These are phyloP conservation scores for Galaxias olidus DNA, from an alignment of 2,797 vertebrate genomes.

Conservation along the genomic window DNA sequence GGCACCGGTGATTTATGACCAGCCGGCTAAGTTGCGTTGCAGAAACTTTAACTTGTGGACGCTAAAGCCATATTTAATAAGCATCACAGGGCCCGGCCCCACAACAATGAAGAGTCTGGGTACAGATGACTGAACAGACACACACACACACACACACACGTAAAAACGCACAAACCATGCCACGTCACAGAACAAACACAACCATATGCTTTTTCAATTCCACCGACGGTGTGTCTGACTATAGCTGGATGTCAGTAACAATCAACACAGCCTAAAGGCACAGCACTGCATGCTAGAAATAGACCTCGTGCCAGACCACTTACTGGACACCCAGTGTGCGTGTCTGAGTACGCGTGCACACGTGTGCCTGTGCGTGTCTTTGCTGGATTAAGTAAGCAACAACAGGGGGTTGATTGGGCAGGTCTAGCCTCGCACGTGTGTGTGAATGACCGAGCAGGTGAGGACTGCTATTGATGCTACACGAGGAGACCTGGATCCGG, in stretches of 20 bases:
- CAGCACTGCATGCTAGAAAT: too few relatives aligned
- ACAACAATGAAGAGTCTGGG: too few relatives aligned
- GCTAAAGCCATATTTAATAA: neutral
- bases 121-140: neutral
- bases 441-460: neutral
- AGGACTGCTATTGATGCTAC: neutral
- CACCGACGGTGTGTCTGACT: too few relatives aligned
- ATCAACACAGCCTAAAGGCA: too few relatives aligned
- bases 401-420: conserved; percentile 55
- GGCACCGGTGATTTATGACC: neutral
- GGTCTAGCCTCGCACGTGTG: conserved; percentile 28
- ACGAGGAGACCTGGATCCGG: too few relatives aligned
- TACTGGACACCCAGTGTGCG: conserved; percentile 10
- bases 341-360: conserved; percentile 18
- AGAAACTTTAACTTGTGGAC: neutral
- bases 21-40: neutral
- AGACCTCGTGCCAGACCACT: too few relatives aligned
- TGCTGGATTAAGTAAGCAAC: neutral
- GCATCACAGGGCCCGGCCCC: too few relatives aligned
- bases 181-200: too few relatives aligned
- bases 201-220: too few relatives aligned
- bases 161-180: neutral
- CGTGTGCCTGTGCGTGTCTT: conserved; percentile 12
- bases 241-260: too few relatives aligned
- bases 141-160: conserved; percentile 1